A percentile compares a stretch with the other conserved stretches of the same genome.
phyloP scores from a whole-genome alignment of 1,140 invertebrate genomes.

The Amyelois transitella region DNA sequence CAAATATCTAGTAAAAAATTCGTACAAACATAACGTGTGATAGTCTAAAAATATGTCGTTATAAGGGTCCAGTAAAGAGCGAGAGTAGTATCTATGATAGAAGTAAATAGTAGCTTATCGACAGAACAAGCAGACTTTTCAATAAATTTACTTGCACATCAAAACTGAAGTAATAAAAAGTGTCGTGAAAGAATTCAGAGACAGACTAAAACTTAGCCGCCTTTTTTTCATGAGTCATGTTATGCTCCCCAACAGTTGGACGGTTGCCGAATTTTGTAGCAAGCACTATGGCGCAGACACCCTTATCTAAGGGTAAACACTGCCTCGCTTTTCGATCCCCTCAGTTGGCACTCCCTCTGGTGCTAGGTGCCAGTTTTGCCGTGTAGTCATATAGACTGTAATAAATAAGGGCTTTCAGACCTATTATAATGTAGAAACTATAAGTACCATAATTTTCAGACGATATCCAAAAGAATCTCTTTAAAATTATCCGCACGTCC shows the following conservation, averaged over 20 bases:
- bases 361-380: background rate
- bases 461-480: no score
- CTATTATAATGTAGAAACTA: no score
- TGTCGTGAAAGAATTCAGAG: background rate
- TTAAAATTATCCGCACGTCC: no score
- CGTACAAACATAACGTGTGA: no score
- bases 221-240: background rate
- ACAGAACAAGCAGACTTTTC: no score
- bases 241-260: background rate
- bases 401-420: background rate
- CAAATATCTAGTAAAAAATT: no score
- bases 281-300: background rate
- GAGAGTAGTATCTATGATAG: no score
- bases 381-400: background rate
- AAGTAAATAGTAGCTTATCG: no score
- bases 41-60: no score
- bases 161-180: background rate
- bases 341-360: background rate
- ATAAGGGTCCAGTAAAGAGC: no score
- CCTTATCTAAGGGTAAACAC: background rate
- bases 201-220: background rate
- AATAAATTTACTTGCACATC: no score
- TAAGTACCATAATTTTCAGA: no score
- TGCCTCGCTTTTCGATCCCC: background rate
- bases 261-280: background rate